Evolutionary conservation across 2,797 vertebrate genomes (phyloP), one percentile per base, ranked within the genome.

Genomic region (Allobates femoralis): DNA sequence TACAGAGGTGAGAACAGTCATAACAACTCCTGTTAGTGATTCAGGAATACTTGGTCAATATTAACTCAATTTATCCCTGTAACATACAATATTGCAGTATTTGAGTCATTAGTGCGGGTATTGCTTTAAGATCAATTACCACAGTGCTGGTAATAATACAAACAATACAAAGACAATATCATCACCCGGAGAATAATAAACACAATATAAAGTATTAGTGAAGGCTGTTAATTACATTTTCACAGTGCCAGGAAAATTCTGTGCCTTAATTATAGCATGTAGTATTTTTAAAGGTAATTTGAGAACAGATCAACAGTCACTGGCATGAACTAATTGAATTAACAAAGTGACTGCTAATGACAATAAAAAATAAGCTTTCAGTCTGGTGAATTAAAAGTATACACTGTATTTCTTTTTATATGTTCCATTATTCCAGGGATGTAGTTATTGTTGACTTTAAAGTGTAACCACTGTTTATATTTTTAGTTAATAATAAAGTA

Each of bases 161-260:
- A 32, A 77, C 50, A 55, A 55, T 21, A 77, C 21, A 58, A 78
- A 32, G 51, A 19, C 50, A 76, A 30, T 55, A 69, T 37, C 66
- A 69, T 69, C 66, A 76, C 55, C 50, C 26, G 23, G 51, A 78
- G 55, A 77, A 56, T 60, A 79, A n/a, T 78, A 76, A 78, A 77
- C 32, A 23, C 18, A 76, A 77, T 55, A 55, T 32, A 55, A 19
- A 32, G 18, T 77, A 23, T 28, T 32, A 56, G 58, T 78, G 30
- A 41, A 79, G 51, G 30, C 5, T 37, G 32, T 37, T 79, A 79
- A 37, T 37, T 37, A 60, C 23, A 58, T 12, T 58, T 78, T 8
- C 30, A 58, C 51, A 41, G 19, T 26, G 56, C 11, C 12, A n/a
- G 55, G 34, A 58, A 78, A 58, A 37, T 26, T 60, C 10, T 26